Evolutionary conservation across 2,888 invertebrate genomes (phyloP).

Genomic region (Clivina fossor): DNA sequence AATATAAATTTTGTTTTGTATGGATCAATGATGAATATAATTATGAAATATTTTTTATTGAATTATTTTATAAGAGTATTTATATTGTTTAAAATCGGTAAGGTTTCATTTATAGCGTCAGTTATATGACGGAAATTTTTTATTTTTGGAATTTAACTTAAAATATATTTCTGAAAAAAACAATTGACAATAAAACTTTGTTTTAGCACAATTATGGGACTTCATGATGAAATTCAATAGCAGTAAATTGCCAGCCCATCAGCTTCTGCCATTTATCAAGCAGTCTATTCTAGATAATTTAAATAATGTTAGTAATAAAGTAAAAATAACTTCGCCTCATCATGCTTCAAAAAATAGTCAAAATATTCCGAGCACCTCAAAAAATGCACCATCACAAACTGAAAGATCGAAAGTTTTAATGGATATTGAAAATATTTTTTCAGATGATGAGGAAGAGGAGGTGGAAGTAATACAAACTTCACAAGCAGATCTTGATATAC

Average conservation of each 20-base stretch:
- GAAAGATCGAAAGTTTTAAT: not conserved
- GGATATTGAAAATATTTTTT: not conserved
- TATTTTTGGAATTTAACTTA: constrained; percentile 10
- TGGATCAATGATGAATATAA: not conserved
- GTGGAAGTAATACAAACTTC: too few species aligned
- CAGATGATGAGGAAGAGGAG: not conserved
- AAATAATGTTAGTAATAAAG: constrained; percentile 34
- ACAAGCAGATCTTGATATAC: too few species aligned
- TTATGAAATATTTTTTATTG: not conserved
- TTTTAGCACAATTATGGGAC: constrained; percentile 61
- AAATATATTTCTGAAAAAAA: constrained; percentile 16
- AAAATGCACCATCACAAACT: not conserved
- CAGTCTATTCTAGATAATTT: constrained; percentile 53
- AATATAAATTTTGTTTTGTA: too few species aligned
- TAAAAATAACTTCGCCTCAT: not conserved
- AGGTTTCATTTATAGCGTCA: too few species aligned
- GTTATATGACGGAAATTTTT: constrained; percentile 19
- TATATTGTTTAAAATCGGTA: not conserved
- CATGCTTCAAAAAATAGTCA: not conserved
- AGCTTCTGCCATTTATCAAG: constrained; percentile 57
- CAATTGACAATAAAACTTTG: constrained; percentile 29
- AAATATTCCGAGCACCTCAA: not conserved
- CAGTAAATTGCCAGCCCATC: constrained; percentile 49
- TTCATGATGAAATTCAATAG: constrained; percentile 54
- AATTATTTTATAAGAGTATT: not conserved